Conservation (phyloP, 2,888 invertebrate species). For the Celastrina argiolus region DNA sequence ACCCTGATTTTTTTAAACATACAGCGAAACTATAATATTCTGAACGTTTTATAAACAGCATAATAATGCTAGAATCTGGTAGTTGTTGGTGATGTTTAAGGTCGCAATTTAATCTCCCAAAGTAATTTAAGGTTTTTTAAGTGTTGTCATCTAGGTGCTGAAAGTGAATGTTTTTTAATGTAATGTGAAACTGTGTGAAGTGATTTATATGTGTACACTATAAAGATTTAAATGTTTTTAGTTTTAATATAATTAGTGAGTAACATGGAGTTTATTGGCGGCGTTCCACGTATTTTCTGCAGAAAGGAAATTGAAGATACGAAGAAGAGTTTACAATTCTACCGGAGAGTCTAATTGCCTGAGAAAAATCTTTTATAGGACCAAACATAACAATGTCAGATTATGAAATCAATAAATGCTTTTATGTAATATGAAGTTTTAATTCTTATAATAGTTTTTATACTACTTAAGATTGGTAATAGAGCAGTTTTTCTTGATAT, state of each 20-base stretch:
- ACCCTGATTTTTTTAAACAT: not conserved
- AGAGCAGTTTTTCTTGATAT: too few species aligned
- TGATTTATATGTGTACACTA: not conserved
- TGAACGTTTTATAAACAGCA: not conserved
- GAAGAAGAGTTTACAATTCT: not conserved
- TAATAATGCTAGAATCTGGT: not conserved
- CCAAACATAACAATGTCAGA: not conserved
- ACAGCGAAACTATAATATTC: not conserved
- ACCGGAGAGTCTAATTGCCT: not conserved
- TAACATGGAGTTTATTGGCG: not conserved
- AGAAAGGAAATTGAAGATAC: not conserved
- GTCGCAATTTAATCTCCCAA: not conserved
- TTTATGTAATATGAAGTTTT: not conserved
- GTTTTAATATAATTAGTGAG: not conserved
- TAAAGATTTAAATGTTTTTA: not conserved
- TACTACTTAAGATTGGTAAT: too few species aligned
- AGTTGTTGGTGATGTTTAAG: not conserved
- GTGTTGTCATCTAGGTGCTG: constrained; percentile 13
- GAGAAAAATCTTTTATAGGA: not conserved
- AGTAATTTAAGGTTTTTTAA: not conserved
- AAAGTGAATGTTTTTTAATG: not conserved
- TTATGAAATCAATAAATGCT: not conserved
- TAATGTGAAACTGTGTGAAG: not conserved
- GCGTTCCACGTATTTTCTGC: not conserved
- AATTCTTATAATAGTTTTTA: not conserved